These are phyloP conservation scores for Ecdyonurus torrentis DNA, from an alignment of 2,888 invertebrate genomes.

Conservation along the genomic window DNA sequence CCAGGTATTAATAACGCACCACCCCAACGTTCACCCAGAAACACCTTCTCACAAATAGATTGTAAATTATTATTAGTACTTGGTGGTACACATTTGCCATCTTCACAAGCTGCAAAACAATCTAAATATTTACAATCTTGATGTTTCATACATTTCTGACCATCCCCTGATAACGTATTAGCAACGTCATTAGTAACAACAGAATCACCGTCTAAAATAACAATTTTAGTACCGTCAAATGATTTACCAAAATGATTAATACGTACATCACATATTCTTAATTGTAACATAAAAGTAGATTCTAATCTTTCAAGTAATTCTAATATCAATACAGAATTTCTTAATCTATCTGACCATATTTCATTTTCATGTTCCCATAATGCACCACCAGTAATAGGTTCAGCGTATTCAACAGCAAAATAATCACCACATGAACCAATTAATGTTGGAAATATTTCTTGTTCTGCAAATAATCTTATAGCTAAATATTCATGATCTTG, in stretches of 20 bases:
- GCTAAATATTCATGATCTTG: conserved; percentile 50
- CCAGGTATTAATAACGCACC: conserved; percentile 42
- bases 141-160: conserved; percentile 34
- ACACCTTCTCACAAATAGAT: conserved; percentile 45
- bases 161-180: conserved; percentile 30
- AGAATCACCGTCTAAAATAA: conserved; percentile 45
- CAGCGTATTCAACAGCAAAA: conserved; percentile 29
- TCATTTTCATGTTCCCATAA: conserved; percentile 20
- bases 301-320: conserved; percentile 42
- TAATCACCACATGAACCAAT: conserved; percentile 48
- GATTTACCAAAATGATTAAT: conserved; percentile 45
- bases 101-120: conserved; percentile 43
- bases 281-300: conserved; percentile 36
- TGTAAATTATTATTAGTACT: conserved; percentile 44
- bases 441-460: conserved; percentile 44
- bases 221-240: conserved; percentile 16
- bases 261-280: conserved; percentile 51
- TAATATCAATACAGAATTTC: conserved; percentile 39
- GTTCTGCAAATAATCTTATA: conserved; percentile 37
- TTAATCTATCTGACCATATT: conserved; percentile 38
- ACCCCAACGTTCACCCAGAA: conserved; percentile 37
- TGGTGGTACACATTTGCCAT: conserved; percentile 32
- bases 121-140: conserved; percentile 50
- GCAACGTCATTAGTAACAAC: conserved; percentile 38
- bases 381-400: conserved; percentile 4